A percentile compares a stretch with the other conserved stretches of the same genome.
Evolutionary conservation across 2,888 invertebrate species (phyloP).

Genomic region (Pyrochroa serraticornis): DNA sequence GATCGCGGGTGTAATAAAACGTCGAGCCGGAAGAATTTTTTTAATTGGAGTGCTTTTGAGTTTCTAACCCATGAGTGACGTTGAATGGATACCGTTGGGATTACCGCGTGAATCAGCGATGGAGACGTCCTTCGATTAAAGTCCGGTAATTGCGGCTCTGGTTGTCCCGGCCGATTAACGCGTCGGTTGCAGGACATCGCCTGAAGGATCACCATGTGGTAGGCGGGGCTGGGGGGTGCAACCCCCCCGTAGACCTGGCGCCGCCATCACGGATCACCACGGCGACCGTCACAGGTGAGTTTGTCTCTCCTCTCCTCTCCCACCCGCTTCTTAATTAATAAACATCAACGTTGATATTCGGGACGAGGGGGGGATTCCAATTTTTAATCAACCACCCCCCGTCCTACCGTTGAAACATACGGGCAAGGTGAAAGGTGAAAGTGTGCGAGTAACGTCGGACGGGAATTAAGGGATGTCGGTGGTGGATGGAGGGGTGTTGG

Average conservation of each 20-base stretch:
- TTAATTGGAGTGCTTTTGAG: not conserved
- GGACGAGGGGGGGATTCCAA: not conserved
- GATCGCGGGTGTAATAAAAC: not conserved
- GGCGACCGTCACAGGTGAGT: constrained; percentile 59
- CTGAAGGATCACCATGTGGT: constrained; percentile 50
- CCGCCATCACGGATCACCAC: constrained; percentile 60
- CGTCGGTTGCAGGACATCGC: constrained; percentile 34
- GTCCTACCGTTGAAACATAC: constrained; percentile 1
- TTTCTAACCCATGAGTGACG: constrained; percentile 14
- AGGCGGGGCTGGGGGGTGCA: constrained; percentile 58
- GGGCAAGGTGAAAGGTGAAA: not conserved
- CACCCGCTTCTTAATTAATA: constrained; percentile 25
- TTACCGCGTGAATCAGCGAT: constrained; percentile 11
- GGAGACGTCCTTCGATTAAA: constrained; percentile 12
- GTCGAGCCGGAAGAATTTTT: not conserved
- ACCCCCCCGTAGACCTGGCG: constrained; percentile 59
- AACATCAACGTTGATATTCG: constrained; percentile 17
- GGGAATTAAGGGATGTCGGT: too few species aligned
- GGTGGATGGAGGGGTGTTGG: too few species aligned
- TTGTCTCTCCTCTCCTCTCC: too few species aligned
- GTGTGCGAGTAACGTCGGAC: too few species aligned
- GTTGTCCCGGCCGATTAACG: not conserved
- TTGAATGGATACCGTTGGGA: constrained; percentile 24
- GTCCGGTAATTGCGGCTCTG: constrained; percentile 4
- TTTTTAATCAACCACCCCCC: constrained; percentile 12